phyloP scores from a whole-genome alignment of 23 tunicate species.

The Ascidia mentula region DNA sequence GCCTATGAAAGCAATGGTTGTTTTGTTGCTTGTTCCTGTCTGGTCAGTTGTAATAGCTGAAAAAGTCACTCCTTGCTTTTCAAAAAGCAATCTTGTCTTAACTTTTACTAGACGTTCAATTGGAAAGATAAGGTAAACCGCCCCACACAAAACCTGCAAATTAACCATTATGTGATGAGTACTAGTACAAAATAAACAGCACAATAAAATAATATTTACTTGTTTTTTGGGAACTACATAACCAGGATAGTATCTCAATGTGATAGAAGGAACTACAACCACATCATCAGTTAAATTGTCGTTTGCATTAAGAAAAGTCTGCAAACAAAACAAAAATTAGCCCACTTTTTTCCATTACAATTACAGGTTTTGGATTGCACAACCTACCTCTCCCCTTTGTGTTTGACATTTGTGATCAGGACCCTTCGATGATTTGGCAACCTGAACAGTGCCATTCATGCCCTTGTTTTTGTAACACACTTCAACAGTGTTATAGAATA shows the following conservation, averaged over 20 bases:
- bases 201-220: slow-evolving; percentile 10
- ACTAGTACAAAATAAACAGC: too few species aligned
- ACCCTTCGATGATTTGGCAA: not conserved
- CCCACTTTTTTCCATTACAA: not conserved
- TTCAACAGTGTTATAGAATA: slow-evolving; percentile 45
- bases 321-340: not conserved
- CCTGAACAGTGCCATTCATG: not conserved
- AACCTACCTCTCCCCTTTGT: not conserved
- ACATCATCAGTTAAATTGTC: slow-evolving; percentile 11
- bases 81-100: slow-evolving; percentile 6
- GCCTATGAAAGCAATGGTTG: slow-evolving; percentile 57
- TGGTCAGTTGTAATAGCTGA: slow-evolving; percentile 45
- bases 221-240: slow-evolving; percentile 14
- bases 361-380: not conserved
- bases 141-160: slow-evolving; percentile 64
- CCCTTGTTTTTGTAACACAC: slow-evolving; percentile 59
- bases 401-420: not conserved
- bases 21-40: not conserved
- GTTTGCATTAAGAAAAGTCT: not conserved
- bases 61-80: slow-evolving; percentile 17
- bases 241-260: slow-evolving; percentile 13
- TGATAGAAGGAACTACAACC: not conserved
- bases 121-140: slow-evolving; percentile 43
- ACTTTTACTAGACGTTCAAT: slow-evolving; percentile 15
- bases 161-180: not conserved